Evolutionary conservation across 2,113 vertebrate species (phyloP), one percentile per base, ranked within the genome.

Genomic region (Cyprinus carpio): DNA sequence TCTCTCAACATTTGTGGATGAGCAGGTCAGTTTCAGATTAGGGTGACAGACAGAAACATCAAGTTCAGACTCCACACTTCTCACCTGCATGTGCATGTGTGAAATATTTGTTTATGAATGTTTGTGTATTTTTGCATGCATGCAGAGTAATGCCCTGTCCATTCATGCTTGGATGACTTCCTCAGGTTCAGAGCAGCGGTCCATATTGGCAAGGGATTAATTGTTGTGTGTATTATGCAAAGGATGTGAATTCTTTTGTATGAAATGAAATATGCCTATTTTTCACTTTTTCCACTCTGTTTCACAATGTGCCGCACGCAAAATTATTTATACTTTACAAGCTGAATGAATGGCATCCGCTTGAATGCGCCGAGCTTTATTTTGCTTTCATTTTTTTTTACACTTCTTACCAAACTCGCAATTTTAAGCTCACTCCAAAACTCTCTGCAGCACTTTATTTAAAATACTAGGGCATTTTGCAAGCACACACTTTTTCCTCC

Each of bases 221-320:
- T 89, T 85, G 80, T 76, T 84, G 54, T 64, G 54, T 64, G 58
- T 54, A 86, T 88, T 88, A 90, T 87, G 85, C 85, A 88, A 74
- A 75, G 78, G 62, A 84, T 54, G 78, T 60, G 67, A 51, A 46
- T 87, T 86, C 25, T 31, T 89, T 86, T 88, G 83, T 84, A 69
- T 1, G 16, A 69, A 77, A 56, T 9, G 25, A 71, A 87, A 88
- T 84, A 40, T 87, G 89, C 87, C 84, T 78, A 78, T 81, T 84
- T 85, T 40, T 85, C 85, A 88, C 65, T 85, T 87, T 90, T 88
- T 88, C 85, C 87, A 87, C 75, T 87, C 84, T 82, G 86, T 84
- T 89, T 87, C 86, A 75, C 87, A 80, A 34, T 81, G 65, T 13
- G 75, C 43, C 75, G 40, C 65, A 76, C 27, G 49, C 65, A 20